Evolutionary conservation across 2,888 invertebrate genomes (phyloP).

Genomic region (Yponomeuta cagnagella): DNA sequence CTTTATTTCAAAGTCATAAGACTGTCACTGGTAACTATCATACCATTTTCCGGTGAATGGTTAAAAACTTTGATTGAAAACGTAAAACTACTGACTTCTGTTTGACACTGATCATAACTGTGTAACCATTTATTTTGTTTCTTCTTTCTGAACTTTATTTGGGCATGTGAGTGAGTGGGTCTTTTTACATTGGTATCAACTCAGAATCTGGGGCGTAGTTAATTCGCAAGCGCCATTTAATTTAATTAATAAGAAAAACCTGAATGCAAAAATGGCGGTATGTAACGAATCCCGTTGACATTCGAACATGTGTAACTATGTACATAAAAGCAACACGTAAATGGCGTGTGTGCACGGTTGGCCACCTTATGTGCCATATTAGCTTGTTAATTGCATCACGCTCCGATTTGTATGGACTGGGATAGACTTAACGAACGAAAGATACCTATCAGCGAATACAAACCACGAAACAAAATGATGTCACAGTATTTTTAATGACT

Average conservation of each 20-base stretch:
- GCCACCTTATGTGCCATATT: constrained; percentile 5
- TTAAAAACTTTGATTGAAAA: no score
- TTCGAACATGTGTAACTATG: constrained; percentile 11
- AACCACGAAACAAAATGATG: not conserved
- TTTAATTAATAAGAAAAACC: not conserved
- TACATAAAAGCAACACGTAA: constrained; percentile 8
- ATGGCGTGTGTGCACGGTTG: not conserved
- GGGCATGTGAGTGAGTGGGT: not conserved
- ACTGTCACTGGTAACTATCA: fast-evolving
- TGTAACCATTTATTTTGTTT: no score
- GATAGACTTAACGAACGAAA: not conserved
- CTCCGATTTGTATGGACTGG: not conserved
- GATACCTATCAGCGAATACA: not conserved
- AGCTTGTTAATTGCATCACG: not conserved
- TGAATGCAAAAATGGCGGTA: not conserved
- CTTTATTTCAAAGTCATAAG: no score
- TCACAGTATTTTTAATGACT: not conserved
- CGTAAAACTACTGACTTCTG: no score
- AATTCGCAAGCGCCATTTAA: not conserved
- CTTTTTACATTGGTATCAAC: not conserved
- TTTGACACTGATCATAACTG: no score
- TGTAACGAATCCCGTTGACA: constrained; percentile 5
- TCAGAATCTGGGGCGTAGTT: not conserved
- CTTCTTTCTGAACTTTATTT: not conserved
- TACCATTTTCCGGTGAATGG: no score